A percentile compares a stretch with the other conserved stretches of the same genome.
Conservation (phyloP, 2,797 vertebrate genomes). For the Meriones psammophilus region DNA sequence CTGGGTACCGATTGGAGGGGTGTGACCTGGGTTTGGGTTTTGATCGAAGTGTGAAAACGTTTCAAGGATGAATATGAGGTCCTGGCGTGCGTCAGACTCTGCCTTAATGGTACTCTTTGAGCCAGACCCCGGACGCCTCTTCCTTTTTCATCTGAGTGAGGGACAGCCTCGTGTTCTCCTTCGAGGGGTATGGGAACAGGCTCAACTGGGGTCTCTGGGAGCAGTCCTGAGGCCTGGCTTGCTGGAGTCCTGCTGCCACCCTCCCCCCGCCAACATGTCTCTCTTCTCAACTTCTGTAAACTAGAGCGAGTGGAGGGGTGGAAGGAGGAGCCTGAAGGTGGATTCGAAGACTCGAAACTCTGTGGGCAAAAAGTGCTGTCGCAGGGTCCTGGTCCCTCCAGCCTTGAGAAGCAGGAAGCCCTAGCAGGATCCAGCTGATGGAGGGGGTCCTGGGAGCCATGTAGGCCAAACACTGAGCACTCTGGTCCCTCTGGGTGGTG, state of each 20-base stretch:
- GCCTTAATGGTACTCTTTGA: conserved; percentile 82
- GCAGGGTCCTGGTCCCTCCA: conserved; percentile 78
- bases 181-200: conserved; percentile 65
- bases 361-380: not conserved
- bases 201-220: conserved; percentile 55
- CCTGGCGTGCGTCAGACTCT: not conserved
- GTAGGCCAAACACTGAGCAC: conserved; percentile 66
- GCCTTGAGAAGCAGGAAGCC: conserved; percentile 81
- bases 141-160: conserved; percentile 77
- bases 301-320: conserved; percentile 11
- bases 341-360: conserved; percentile 47
- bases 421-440: conserved; percentile 53
- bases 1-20: conserved; percentile 43
- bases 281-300: conserved; percentile 75
- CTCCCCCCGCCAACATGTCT: conserved; percentile 50
- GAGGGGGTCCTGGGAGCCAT: conserved; percentile 69
- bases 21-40: conserved; percentile 66
- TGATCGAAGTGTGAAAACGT: conserved; percentile 48
- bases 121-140: conserved; percentile 77
- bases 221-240: conserved; percentile 62
- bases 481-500: conserved; percentile 69
- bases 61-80: conserved; percentile 63
- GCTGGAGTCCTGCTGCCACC: conserved; percentile 69
- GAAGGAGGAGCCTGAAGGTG: conserved; percentile 58
- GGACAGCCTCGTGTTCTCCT: conserved; percentile 75